A percentile compares a stretch with the other conserved stretches of the same genome.
These are phyloP conservation scores for Cephus sareptanus DNA, from an alignment of 2,888 invertebrate genomes.

Conservation along the genomic window DNA sequence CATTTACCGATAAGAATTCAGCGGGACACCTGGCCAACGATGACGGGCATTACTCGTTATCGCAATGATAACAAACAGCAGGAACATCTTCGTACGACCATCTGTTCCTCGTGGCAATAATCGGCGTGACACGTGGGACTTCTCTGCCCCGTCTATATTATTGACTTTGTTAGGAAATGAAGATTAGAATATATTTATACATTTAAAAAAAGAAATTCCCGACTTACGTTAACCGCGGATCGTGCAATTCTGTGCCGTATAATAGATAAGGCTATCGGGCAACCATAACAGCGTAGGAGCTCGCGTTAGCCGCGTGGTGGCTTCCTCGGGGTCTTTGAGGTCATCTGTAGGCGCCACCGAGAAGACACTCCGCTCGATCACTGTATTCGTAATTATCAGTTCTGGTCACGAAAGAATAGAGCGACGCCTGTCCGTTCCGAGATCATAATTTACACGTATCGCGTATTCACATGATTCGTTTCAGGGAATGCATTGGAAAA, in stretches of 20 bases:
- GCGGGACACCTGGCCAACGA: neutral
- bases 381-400: slow-evolving; percentile 29
- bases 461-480: neutral
- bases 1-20: neutral
- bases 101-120: neutral
- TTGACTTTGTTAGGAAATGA: neutral
- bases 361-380: slow-evolving; percentile 39
- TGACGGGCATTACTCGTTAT: neutral
- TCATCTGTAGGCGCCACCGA: slow-evolving; percentile 49
- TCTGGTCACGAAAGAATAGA: neutral
- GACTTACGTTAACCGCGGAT: neutral
- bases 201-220: neutral
- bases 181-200: neutral
- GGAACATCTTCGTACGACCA: neutral
- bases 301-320: neutral
- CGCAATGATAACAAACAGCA: neutral
- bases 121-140: neutral
- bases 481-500: neutral
- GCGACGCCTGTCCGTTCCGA: neutral
- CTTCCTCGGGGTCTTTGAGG: slow-evolving; percentile 35
- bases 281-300: neutral
- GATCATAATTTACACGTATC: neutral
- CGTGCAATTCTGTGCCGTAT: neutral
- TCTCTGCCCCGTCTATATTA: neutral
- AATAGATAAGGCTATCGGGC: neutral